phyloP scores from a whole-genome alignment of 37 sponge, comb jelly and placozoan species.

The Theonella swinhoei region DNA sequence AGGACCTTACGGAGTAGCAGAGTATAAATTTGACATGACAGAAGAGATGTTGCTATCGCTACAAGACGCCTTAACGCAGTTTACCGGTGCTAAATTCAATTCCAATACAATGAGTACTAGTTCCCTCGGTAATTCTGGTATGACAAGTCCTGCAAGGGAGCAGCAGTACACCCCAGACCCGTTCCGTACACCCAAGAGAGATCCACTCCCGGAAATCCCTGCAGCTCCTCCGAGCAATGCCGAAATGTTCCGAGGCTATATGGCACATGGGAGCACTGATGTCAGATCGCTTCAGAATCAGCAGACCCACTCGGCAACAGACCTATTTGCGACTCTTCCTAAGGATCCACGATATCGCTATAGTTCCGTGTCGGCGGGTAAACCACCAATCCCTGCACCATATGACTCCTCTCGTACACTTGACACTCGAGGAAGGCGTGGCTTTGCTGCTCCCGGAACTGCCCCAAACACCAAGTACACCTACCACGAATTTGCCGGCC shows the following conservation, averaged over 20 bases:
- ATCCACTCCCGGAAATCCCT: not conserved
- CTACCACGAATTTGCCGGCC: not conserved
- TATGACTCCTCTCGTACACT: not conserved
- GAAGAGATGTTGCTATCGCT: slow-evolving; percentile 5
- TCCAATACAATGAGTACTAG: not conserved
- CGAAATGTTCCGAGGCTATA: not conserved
- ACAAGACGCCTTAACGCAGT: slow-evolving; percentile 37
- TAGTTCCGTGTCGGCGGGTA: not conserved
- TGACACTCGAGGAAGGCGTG: not conserved
- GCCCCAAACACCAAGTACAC: not conserved
- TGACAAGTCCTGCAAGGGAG: not conserved
- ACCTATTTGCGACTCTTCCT: not conserved
- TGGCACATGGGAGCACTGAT: not conserved
- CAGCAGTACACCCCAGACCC: not conserved
- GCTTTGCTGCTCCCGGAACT: too few species aligned
- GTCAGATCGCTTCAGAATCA: too few species aligned
- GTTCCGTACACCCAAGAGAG: not conserved
- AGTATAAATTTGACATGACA: slow-evolving; percentile 36
- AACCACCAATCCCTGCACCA: not conserved
- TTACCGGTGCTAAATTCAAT: slow-evolving; percentile 52
- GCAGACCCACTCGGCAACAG: not conserved
- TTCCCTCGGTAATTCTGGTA: not conserved
- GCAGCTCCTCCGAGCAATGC: not conserved
- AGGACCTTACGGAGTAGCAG: slow-evolving; percentile 57
- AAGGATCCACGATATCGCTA: not conserved